These are phyloP conservation scores for Morone saxatilis DNA, from an alignment of 2,113 vertebrate species.

Conservation along the genomic window DNA sequence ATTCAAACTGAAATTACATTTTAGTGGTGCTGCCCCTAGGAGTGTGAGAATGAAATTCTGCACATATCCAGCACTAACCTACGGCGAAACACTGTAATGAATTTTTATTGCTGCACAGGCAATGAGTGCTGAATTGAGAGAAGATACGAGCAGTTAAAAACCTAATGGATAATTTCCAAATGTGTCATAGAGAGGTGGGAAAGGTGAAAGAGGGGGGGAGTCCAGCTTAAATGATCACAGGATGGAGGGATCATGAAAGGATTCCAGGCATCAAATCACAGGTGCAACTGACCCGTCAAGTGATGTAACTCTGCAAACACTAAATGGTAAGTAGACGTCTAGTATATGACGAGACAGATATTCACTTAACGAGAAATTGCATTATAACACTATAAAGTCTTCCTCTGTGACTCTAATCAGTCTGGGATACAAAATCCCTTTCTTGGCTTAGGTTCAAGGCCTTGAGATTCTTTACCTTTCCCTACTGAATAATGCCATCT, in stretches of 20 bases:
- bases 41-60: constrained; percentile 62
- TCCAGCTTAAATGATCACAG: constrained; percentile 39
- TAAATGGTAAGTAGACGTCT: background rate
- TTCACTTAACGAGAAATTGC: constrained; percentile 2
- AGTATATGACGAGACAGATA: background rate
- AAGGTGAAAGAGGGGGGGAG: constrained; percentile 38
- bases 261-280: constrained; percentile 12
- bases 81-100: constrained; percentile 57
- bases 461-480: constrained; percentile 49
- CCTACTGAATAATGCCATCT: constrained; percentile 47
- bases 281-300: background rate
- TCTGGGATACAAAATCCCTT: constrained; percentile 41
- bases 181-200: constrained; percentile 40
- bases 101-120: constrained; percentile 68
- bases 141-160: constrained; percentile 62
- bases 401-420: constrained; percentile 42
- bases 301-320: constrained; percentile 35
- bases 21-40: constrained; percentile 42
- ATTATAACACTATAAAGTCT: constrained; percentile 27
- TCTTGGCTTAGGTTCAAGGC: constrained; percentile 47
- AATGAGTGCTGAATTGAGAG: constrained; percentile 55
- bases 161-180: constrained; percentile 69
- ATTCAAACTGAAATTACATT: constrained; percentile 72
- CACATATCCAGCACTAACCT: constrained; percentile 63
- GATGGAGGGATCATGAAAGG: constrained; percentile 34